phyloP scores from a whole-genome alignment of 2,888 invertebrate genomes.

The Cheilosia urbana region DNA sequence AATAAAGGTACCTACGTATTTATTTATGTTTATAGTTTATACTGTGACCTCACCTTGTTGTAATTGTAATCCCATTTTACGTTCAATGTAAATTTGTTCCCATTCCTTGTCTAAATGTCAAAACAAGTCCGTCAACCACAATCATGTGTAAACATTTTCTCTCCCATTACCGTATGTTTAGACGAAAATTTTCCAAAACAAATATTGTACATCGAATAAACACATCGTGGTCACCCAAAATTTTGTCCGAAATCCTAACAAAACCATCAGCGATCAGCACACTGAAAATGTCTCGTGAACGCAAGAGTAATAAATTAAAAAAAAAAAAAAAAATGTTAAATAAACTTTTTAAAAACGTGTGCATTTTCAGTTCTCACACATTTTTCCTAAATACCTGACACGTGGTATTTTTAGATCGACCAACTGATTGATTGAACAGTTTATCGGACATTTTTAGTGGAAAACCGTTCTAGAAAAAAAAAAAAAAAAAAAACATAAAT shows the following conservation, averaged over 20 bases:
- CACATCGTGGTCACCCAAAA: not conserved
- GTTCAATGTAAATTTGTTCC: not conserved
- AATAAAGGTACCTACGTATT: no score
- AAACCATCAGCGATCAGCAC: conserved; percentile 8
- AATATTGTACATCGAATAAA: not conserved
- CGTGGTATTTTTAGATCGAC: conserved; percentile 22
- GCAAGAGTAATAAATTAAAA: not conserved
- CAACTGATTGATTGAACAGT: not conserved
- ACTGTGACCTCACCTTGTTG: not conserved
- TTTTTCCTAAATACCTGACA: conserved; percentile 14
- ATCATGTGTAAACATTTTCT: conserved; percentile 6
- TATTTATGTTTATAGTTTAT: not conserved
- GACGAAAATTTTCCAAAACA: conserved; percentile 4
- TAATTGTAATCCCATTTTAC: not conserved
- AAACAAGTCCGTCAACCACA: conserved; percentile 15
- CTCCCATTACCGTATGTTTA: conserved; percentile 18
- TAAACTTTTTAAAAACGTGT: not conserved
- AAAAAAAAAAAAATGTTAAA: not conserved
- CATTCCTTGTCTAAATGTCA: not conserved
- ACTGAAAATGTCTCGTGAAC: conserved; percentile 1
- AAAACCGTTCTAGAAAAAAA: not conserved
- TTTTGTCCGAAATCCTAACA: not conserved
- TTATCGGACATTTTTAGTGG: not conserved
- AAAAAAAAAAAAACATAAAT: not conserved
- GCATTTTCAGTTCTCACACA: not conserved